Evolutionary conservation across 2,797 vertebrate genomes (phyloP), one percentile per base, ranked within the genome.

Genomic region (Microctenopoma steveboyesi): DNA sequence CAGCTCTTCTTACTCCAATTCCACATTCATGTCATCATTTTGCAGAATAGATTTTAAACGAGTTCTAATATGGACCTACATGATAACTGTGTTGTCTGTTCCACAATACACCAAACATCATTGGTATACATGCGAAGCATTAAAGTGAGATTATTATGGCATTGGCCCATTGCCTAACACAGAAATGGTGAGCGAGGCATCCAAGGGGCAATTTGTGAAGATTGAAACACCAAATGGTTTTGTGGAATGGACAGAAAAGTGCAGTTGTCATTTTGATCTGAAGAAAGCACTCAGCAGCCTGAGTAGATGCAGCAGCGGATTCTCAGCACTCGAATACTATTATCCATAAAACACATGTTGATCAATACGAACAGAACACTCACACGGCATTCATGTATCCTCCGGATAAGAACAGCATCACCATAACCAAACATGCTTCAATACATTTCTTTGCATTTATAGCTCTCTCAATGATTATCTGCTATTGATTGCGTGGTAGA

Each of bases 401-500:
- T 33, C 28, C 4, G 59, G 52, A 64, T 27, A 18, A n/a, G 15
- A 28, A 40, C 4, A 18, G 35, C 12, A 4, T 13, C 33, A 15
- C 30, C 45, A 12, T 12, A 25, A 43, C 69, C 14, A 59, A 6
- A 35, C 37, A n/a, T 10, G 30, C 69, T 63, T 72, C 58, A 46
- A 2, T 60, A 12, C 59, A 54, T 30, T 18, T 53, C 45, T 45
- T 35, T 54, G 40, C 68, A 67, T 76, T 69, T 62, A 40, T 46
- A 74, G 62, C 54, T 46, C 25, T 48, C 37, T 59, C 63, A 69
- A 13, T 79, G 78, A 84, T 89, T 57, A 74, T 82, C 64, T 67
- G 56, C 52, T 69, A 80, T 89, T 76, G 86, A 89, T 83, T 81
- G 75, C 60, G 70, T 74, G 70, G 74, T 83, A 59, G 80, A 85